Base-by-base conservation (phyloP, 2,113 vertebrate genomes). In the Circaetus cinerascens region DNA sequence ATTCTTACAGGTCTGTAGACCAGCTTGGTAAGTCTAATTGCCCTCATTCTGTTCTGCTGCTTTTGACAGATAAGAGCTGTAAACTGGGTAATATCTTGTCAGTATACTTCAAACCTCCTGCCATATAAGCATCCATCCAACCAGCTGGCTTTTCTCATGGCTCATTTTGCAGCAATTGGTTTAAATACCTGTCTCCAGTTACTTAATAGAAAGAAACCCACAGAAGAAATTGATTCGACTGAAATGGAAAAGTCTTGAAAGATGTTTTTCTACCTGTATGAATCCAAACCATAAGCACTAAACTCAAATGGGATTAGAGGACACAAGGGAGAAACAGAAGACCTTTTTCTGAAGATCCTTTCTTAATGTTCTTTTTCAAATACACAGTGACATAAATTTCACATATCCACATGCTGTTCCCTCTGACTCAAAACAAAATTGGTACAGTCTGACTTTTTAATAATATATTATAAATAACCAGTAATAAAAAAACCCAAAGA, bases 41-140 rank as follows among this genome's bases (percentile, higher is more conserved):
- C 53, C 80, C 77, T 96, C 60, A 77, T 90, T 96, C 77, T 88
- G 53, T 94, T 95, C 80, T 96, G 63, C 87, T 91, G 96, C 41
- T 88, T 77, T 86, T 0, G 0, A 89, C 79, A 93, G 93, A 83
- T 80, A 94, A 93, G 83, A 89, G 60, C 88, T 85, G 55, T 56
- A 86, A 84, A 74, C 43, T 23, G 41, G 55, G 56, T 74, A 56
- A 9, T 76, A 88, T 38, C 86, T 80, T 73, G 50, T 74, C 78
- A 91, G 43, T 19, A 30, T 43, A 40, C n/a, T 87, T 62, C 75
- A 75, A 76, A 53, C 62, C 46, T 76, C 60, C 72, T 55, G 51
- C 73, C 34, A 75, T 68, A 13, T 23, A 75, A 87, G 73, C 69
- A 85, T 59, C 72, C 62, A 46, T 79, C 67, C 76, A 56, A 51